These are phyloP conservation scores for Ammodytes marinus DNA, from an alignment of 2,113 vertebrate genomes.

Conservation along the genomic window DNA sequence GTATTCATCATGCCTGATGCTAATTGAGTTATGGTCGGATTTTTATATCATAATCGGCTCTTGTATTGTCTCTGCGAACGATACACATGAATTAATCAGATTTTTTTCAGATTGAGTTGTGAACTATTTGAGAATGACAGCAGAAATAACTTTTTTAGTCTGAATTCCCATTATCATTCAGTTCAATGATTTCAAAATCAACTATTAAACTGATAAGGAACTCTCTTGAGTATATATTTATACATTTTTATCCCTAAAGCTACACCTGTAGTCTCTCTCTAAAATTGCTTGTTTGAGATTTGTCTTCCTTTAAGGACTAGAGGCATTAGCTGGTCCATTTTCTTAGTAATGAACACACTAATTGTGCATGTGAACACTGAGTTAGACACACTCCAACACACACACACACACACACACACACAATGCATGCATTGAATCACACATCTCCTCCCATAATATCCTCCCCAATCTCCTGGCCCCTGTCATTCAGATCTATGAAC, in stretches of 20 bases:
- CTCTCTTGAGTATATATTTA: not conserved
- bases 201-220: not conserved
- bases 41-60: slow-evolving; percentile 8
- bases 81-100: not conserved
- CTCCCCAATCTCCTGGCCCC: slow-evolving; percentile 75
- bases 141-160: not conserved
- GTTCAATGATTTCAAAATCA: not conserved
- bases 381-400: slow-evolving; percentile 23
- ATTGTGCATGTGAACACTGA: slow-evolving; percentile 46
- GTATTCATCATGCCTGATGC: not conserved
- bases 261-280: not conserved
- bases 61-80: not conserved
- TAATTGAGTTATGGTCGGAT: not conserved
- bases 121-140: not conserved
- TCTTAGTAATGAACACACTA: slow-evolving; percentile 25
- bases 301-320: slow-evolving; percentile 21
- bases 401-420: slow-evolving; percentile 26
- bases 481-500: slow-evolving; percentile 89
- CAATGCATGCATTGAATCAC: slow-evolving; percentile 30
- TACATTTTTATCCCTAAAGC: not conserved
- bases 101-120: not conserved
- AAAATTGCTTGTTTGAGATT: not conserved
- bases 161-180: not conserved
- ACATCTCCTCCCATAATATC: slow-evolving; percentile 62
- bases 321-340: slow-evolving; percentile 29